Evolutionary conservation across 1,140 invertebrate species (phyloP).

Genomic region (Delia radicum): DNA sequence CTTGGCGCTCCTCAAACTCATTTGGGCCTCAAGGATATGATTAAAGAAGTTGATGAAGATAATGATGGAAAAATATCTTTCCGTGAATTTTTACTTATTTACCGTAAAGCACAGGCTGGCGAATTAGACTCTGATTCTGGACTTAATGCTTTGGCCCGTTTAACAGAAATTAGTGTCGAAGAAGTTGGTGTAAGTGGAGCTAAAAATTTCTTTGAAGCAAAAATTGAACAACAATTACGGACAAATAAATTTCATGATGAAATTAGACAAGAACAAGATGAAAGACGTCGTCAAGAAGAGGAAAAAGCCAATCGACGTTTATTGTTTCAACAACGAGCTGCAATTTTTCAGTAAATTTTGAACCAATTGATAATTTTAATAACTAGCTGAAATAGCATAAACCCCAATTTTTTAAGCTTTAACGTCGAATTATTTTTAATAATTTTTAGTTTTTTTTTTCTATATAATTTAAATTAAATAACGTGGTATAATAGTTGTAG

Average conservation of each 20-base stretch:
- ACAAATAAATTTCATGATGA: constrained; percentile 85
- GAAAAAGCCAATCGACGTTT: constrained; percentile 73
- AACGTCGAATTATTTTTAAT: constrained; percentile 1
- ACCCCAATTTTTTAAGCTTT: constrained; percentile 11
- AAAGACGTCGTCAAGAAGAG: constrained; percentile 74
- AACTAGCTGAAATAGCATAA: not conserved
- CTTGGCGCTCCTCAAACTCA: constrained; percentile 94
- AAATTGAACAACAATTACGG: constrained; percentile 80
- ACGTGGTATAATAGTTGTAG: not conserved
- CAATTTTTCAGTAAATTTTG: constrained; percentile 65
- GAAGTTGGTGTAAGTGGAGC: constrained; percentile 86
- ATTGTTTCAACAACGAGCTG: constrained; percentile 81
- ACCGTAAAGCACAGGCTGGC: constrained; percentile 81
- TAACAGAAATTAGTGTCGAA: constrained; percentile 86
- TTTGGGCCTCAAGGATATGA: constrained; percentile 91
- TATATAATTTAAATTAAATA: not conserved
- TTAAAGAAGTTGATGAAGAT: constrained; percentile 91
- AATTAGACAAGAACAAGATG: constrained; percentile 83
- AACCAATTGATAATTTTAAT: not conserved
- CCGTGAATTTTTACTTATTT: constrained; percentile 87
- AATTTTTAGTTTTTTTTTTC: constrained; percentile 5
- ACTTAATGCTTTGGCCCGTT: constrained; percentile 75
- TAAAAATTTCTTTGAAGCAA: constrained; percentile 89
- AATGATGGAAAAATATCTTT: constrained; percentile 86
- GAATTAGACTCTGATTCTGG: constrained; percentile 80